Percentiles rank a stretch among this genome's conserved stretches.
phyloP scores from a whole-genome alignment of 2,113 vertebrate species.

The Nesospiza acunhae region DNA sequence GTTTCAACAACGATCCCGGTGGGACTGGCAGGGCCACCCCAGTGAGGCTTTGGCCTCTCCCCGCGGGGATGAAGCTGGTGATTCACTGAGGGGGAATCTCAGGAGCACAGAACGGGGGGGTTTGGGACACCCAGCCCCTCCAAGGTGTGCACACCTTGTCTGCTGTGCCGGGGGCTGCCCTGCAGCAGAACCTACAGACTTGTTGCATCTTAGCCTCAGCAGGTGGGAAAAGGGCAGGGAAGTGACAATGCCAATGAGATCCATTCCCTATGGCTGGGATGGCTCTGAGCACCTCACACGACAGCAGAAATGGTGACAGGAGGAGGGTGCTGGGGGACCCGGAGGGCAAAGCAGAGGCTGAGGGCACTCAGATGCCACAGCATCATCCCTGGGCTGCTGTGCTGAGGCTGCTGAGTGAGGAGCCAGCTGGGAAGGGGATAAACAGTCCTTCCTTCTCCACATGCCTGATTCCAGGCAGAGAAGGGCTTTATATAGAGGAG shows the following conservation, averaged over 20 bases:
- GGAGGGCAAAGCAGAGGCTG: neutral
- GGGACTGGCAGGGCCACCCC: fast-evolving
- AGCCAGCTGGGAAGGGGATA: neutral
- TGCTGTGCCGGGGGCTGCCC: fast-evolving
- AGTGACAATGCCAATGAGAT: neutral
- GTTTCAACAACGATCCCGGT: fast-evolving
- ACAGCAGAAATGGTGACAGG: neutral
- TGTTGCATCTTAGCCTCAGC: neutral
- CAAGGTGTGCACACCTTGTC: neutral
- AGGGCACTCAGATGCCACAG: neutral
- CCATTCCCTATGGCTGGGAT: fast-evolving
- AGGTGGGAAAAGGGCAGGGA: neutral
- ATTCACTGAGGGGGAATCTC: neutral
- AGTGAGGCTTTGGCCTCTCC: fast-evolving
- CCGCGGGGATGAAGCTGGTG: fast-evolving
- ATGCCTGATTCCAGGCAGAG: neutral
- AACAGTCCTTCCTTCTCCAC: neutral
- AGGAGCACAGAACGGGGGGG: fast-evolving
- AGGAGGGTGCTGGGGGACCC: neutral
- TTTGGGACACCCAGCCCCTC: neutral
- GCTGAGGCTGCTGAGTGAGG: neutral
- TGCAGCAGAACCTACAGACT: neutral
- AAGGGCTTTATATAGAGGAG: neutral
- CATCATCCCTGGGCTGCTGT: neutral
- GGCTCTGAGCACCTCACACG: neutral